Evolutionary conservation across 2,797 vertebrate genomes (phyloP), one percentile per base, ranked within the genome.

Genomic region (Falco concolor): DNA sequence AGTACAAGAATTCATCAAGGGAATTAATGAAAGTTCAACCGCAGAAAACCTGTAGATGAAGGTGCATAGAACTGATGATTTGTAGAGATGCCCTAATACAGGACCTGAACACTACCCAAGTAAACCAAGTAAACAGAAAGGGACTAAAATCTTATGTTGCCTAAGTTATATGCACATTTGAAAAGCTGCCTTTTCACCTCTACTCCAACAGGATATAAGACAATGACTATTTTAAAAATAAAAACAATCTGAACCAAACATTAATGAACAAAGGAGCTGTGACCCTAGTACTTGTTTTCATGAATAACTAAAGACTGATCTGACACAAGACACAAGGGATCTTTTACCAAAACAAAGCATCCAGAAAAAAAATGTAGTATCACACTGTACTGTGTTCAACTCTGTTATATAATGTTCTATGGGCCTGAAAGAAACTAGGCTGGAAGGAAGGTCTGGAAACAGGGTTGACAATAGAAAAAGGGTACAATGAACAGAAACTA

Each of bases 301-400:
- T 4, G 0, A 90, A 15, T n/a, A 59, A 20, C 22, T 79, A 67
- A 45, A 94, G 42, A 77, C 15, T 68, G 9, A 77, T 56, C 13
- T 79, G 49, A 87, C 0, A 0, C 4, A 32, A 38, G 49, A 87
- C 0, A 0, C 40, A 42, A 68, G 8, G 1, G 3, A 32, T 57
- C 54, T 78, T 88, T 32, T 8, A 82, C 5, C 12, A 61, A 80
- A 94, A 70, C 16, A 89, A 94, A 84, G 40, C 8, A 64, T 18
- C 3, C 45, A 80, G 28, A 65, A 74, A 86, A 74, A 86, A 87
- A 79, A 54, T 0, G 0, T 8, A 72, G 2, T 18, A 64, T 32
- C 30, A 44, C 28, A 17, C 3, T 36, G 24, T 13, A 60, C 1
- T 63, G 16, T 38, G 52, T n/a, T 80, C 72, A 87, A 38, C 9